Conservation (phyloP, 2,888 invertebrate species). For the Tanypteryx hageni region DNA sequence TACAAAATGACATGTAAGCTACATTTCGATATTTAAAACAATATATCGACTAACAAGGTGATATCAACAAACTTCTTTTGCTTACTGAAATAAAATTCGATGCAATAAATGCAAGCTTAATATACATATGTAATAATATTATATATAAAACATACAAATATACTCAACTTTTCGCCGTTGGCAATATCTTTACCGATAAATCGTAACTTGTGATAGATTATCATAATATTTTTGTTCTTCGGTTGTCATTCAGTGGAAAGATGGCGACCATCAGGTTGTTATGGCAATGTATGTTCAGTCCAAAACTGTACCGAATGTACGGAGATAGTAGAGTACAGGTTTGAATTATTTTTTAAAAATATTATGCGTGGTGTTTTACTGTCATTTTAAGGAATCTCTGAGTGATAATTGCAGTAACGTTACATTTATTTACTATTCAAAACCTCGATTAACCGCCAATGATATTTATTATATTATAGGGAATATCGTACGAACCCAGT, state of each 20-base stretch:
- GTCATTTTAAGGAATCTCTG: not conserved
- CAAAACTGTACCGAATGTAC: constrained; percentile 84
- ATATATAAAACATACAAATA: too few relatives aligned
- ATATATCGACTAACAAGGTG: too few relatives aligned
- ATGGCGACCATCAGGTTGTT: constrained; percentile 77
- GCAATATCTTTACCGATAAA: not conserved
- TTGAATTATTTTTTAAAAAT: constrained; percentile 69
- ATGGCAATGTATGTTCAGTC: constrained; percentile 83
- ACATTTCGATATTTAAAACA: too few relatives aligned
- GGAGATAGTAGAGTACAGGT: constrained; percentile 79
- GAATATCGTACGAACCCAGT: constrained; percentile 81
- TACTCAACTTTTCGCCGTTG: not conserved
- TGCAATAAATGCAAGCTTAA: too few relatives aligned
- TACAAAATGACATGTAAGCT: too few relatives aligned
- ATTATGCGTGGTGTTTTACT: not conserved
- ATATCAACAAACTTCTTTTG: too few relatives aligned
- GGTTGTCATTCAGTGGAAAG: constrained; percentile 66
- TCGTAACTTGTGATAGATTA: not conserved
- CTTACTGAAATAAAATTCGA: too few relatives aligned
- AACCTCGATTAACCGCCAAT: not conserved
- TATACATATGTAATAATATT: too few relatives aligned
- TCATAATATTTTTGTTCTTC: not conserved
- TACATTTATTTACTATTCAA: too few relatives aligned
- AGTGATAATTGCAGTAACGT: too few relatives aligned
- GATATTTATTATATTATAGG: constrained; percentile 75